A percentile compares a stretch with the other conserved stretches of the same genome.
These are phyloP conservation scores for Anticlea derivata DNA, from an alignment of 2,888 invertebrate species.

Conservation along the genomic window DNA sequence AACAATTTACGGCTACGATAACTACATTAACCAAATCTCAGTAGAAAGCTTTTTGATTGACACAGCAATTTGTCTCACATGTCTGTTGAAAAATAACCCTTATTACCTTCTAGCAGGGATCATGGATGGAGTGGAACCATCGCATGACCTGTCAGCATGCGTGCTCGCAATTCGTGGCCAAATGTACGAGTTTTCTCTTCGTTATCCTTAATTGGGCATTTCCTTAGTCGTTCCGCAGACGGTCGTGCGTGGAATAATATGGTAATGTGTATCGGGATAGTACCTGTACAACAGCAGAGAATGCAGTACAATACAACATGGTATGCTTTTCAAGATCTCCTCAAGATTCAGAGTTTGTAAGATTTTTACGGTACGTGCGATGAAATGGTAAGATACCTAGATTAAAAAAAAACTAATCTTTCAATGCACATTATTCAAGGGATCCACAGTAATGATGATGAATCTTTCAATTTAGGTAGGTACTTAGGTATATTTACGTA, in stretches of 20 bases:
- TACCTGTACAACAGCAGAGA: no score
- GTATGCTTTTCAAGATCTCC: neutral
- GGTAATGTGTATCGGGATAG: neutral
- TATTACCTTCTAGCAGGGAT: constrained; percentile 13
- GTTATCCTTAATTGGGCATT: constrained; percentile 18
- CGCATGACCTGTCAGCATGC: constrained; percentile 23
- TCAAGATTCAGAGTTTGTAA: no score
- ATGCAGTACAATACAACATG: neutral
- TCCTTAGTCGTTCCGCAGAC: neutral
- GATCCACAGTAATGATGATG: no score
- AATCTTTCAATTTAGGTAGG: no score
- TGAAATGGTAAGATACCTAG: no score
- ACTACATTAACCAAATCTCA: constrained; percentile 15
- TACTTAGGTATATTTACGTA: no score
- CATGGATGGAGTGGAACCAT: constrained; percentile 4
- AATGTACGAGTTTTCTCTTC: constrained; percentile 15
- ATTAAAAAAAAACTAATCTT: no score
- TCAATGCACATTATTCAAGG: no score
- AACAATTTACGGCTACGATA: neutral
- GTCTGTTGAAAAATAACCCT: constrained; percentile 8
- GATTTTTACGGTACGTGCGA: no score
- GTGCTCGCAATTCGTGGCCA: constrained; percentile 7
- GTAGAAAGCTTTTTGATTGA: constrained; percentile 40
- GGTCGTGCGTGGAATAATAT: neutral
- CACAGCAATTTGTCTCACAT: constrained; percentile 36